Conservation (phyloP, 1,140 invertebrate genomes). For the Pseudomyrmex dendroicus region DNA sequence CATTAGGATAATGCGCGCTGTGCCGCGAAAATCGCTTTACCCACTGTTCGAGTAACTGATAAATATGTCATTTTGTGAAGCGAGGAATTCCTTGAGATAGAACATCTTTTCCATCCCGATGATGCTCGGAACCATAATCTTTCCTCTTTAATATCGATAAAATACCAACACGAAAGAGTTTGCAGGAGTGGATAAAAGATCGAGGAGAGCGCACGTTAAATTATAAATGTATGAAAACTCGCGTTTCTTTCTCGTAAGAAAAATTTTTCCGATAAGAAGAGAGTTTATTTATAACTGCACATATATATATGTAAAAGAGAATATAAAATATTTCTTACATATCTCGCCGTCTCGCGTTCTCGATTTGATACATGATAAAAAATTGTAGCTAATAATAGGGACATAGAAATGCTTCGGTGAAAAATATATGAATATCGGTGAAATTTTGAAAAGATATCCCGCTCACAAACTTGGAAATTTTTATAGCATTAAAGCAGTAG, state of each 20-base stretch:
- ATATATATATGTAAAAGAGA: not conserved
- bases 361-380: no score
- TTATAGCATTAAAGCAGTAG: no score
- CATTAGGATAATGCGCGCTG: constrained; percentile 25
- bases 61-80: constrained; percentile 13
- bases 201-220: not conserved
- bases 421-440: no score
- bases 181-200: not conserved
- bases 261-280: not conserved
- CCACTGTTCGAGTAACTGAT: not conserved
- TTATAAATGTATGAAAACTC: constrained; percentile 3
- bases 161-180: not conserved
- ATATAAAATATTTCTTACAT: no score
- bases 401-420: no score
- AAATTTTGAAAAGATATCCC: no score
- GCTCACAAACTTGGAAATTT: no score
- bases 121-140: not conserved
- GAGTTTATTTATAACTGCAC: not conserved
- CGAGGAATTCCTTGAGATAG: not conserved
- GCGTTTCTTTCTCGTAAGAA: not conserved
- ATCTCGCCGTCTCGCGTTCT: no score
- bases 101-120: not conserved
- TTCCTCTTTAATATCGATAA: constrained; percentile 41
- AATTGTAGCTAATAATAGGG: no score
- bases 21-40: not conserved